Evolutionary conservation across 2,888 invertebrate species (phyloP).

Genomic region (Stenodera caucasica): DNA sequence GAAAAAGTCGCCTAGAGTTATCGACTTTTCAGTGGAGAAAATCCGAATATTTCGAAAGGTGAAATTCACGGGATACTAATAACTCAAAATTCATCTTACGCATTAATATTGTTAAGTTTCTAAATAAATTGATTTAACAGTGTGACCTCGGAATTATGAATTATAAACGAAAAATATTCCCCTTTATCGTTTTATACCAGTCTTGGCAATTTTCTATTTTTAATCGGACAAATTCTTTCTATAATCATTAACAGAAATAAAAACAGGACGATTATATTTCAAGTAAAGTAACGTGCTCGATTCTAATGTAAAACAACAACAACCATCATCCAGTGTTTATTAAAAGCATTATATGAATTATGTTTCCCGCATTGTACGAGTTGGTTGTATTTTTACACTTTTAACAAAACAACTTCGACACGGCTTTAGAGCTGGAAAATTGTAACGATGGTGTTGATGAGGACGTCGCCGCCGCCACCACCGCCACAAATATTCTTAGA

Average conservation of each 20-base stretch:
- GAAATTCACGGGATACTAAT: conserved; percentile 6
- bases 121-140: conserved; percentile 8
- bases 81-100: conserved; percentile 16
- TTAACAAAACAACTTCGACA: conserved; percentile 23
- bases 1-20: not conserved
- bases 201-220: not conserved
- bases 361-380: conserved; percentile 42
- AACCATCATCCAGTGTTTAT: conserved; percentile 40
- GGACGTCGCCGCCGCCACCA: conserved; percentile 10
- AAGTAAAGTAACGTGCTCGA: conserved; percentile 26
- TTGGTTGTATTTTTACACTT: conserved; percentile 42
- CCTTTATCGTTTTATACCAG: no score
- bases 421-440: conserved; percentile 11
- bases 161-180: no score
- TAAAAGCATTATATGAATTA: conserved; percentile 47
- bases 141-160: not conserved
- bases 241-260: conserved; percentile 14
- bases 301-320: conserved; percentile 41
- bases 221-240: not conserved
- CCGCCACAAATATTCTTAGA: conserved; percentile 18
- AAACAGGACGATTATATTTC: conserved; percentile 5
- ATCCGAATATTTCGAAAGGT: no score
- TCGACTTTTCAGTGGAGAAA: no score
- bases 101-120: conserved; percentile 6
- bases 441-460: not conserved